Conservation (phyloP, 2,888 invertebrate species). For the Eristalis pertinax region DNA sequence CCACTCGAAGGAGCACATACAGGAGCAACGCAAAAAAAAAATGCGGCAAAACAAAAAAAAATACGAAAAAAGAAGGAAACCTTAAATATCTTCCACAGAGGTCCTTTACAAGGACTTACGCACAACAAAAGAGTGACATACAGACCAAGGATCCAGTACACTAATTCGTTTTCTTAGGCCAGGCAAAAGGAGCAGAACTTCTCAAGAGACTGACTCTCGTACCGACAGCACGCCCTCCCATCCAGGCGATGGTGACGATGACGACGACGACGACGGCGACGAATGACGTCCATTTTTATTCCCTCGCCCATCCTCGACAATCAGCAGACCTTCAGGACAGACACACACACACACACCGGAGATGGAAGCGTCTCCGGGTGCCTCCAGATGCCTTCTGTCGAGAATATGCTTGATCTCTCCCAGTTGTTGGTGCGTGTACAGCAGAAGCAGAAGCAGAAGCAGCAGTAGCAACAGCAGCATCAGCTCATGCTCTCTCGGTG, state of each 20-base stretch:
- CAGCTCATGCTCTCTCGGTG: background rate
- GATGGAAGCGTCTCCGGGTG: background rate
- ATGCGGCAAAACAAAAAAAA: no score
- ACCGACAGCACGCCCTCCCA: background rate
- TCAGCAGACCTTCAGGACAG: no score
- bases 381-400: background rate
- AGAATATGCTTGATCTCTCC: background rate
- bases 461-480: background rate
- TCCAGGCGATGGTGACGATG: slow-evolving; percentile 27
- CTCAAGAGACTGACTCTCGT: slow-evolving; percentile 43
- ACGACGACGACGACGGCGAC: slow-evolving; percentile 19
- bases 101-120: slow-evolving; percentile 32
- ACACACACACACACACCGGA: background rate
- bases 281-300: slow-evolving; percentile 45
- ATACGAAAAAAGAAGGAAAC: background rate
- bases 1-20: background rate
- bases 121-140: slow-evolving; percentile 29
- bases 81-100: slow-evolving; percentile 5
- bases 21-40: no score
- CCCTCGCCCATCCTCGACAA: background rate
- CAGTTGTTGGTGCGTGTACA: background rate
- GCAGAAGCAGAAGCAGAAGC: background rate
- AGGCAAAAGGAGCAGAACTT: background rate
- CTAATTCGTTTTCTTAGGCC: slow-evolving; percentile 46
- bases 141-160: slow-evolving; percentile 29